Conservation (phyloP, 2,113 vertebrate genomes). For the Oryzias woworae region DNA sequence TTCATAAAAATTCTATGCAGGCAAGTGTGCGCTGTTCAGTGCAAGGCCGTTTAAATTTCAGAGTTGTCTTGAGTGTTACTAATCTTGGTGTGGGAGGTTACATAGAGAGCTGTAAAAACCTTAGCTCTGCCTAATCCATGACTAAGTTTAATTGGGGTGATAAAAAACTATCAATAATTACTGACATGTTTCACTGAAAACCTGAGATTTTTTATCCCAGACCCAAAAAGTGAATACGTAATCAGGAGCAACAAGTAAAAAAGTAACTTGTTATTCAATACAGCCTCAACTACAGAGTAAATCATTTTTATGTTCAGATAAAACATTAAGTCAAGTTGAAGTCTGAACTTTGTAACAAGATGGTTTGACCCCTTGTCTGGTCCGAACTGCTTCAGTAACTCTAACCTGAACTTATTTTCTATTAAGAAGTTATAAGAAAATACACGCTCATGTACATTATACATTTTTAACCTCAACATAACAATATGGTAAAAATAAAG, state of each 20-base stretch:
- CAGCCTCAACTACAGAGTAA: not conserved
- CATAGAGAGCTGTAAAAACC: not conserved
- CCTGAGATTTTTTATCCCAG: too few species aligned
- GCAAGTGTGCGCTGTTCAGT: not conserved
- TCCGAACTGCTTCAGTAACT: too few species aligned
- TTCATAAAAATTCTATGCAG: rapidly evolving
- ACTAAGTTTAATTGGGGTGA: not conserved
- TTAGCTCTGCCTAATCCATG: not conserved
- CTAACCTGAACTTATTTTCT: too few species aligned
- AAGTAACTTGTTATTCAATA: not conserved
- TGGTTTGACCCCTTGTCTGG: too few species aligned
- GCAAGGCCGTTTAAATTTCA: not conserved
- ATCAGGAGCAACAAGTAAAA: not conserved
- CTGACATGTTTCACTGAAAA: not conserved
- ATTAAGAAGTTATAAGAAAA: too few species aligned
- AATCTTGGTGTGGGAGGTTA: slow-evolving; percentile 15
- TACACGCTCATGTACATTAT: too few species aligned
- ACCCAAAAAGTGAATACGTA: not conserved
- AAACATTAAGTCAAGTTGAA: slow-evolving; percentile 1
- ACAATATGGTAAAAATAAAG: not conserved
- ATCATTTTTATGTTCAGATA: slow-evolving; percentile 9
- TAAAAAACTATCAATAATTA: not conserved
- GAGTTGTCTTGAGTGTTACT: not conserved
- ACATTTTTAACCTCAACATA: too few species aligned
- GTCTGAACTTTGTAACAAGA: too few species aligned